Evolutionary conservation across 2,888 invertebrate genomes (phyloP).

Genomic region (Erannis defoliaria): DNA sequence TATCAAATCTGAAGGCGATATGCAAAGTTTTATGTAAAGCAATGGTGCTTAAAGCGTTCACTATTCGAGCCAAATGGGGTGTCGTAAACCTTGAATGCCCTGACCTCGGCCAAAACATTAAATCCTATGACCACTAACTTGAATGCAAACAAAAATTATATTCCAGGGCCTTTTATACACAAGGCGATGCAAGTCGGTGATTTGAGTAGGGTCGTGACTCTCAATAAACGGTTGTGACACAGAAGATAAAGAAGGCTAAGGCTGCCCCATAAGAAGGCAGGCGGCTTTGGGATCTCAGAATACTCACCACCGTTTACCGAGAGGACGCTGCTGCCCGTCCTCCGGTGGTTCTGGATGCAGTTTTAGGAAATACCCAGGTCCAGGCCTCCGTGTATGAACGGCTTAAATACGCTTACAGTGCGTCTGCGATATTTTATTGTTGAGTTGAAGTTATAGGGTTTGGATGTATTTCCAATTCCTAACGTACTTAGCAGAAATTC

Average conservation of each 20-base stretch:
- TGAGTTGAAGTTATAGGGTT: background rate
- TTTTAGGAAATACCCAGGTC: too few relatives aligned
- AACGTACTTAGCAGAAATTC: too few relatives aligned
- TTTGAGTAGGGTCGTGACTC: background rate
- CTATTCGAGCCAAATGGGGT: constrained; percentile 8
- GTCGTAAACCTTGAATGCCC: constrained; percentile 13
- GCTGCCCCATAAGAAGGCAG: too few relatives aligned
- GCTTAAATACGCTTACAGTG: background rate
- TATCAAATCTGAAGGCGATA: constrained; percentile 7
- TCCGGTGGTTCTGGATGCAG: too few relatives aligned
- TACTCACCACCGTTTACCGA: too few relatives aligned
- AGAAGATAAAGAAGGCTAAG: background rate
- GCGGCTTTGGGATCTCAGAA: too few relatives aligned
- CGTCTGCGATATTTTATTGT: background rate
- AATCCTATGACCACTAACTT: background rate
- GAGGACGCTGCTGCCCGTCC: too few relatives aligned
- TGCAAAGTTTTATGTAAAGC: constrained; percentile 12
- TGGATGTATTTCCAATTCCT: background rate
- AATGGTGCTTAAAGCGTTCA: constrained; percentile 8
- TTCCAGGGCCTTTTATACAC: background rate
- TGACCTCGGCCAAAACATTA: constrained; percentile 11
- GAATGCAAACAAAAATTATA: background rate
- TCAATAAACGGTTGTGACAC: background rate
- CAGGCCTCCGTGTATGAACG: background rate
- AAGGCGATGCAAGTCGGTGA: background rate